These are phyloP conservation scores for Tetragnatha montana DNA, from an alignment of 2,888 invertebrate species.

Conservation along the genomic window DNA sequence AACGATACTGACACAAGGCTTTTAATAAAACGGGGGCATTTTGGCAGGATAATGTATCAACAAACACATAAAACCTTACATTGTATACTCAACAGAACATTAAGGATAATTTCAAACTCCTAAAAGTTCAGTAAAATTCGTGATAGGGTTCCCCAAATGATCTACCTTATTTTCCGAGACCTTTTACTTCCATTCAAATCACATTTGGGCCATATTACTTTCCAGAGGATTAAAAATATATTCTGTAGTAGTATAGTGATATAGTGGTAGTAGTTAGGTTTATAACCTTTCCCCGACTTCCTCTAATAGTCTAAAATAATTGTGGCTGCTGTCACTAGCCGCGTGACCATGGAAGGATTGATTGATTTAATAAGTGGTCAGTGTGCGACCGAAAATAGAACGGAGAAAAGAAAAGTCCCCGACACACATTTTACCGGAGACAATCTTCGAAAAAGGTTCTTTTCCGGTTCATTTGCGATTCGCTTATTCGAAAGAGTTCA, in stretches of 20 bases:
- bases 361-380: not conserved
- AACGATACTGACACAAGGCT: no score
- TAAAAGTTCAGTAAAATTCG: no score
- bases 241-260: not conserved
- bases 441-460: not conserved
- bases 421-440: not conserved
- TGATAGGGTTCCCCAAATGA: no score
- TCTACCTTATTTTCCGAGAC: no score
- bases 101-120: no score
- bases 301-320: not conserved
- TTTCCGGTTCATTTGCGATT: not conserved
- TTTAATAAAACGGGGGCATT: no score
- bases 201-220: no score
- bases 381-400: not conserved
- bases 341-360: not conserved
- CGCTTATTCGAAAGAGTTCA: not conserved
- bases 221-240: no score
- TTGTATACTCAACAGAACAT: no score
- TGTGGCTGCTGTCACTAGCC: not conserved
- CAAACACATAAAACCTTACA: no score
- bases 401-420: not conserved
- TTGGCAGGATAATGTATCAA: no score
- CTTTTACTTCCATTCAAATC: no score
- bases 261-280: not conserved
- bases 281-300: not conserved